Conservation (phyloP, 2,888 invertebrate species). For the Volucella bombylans region DNA sequence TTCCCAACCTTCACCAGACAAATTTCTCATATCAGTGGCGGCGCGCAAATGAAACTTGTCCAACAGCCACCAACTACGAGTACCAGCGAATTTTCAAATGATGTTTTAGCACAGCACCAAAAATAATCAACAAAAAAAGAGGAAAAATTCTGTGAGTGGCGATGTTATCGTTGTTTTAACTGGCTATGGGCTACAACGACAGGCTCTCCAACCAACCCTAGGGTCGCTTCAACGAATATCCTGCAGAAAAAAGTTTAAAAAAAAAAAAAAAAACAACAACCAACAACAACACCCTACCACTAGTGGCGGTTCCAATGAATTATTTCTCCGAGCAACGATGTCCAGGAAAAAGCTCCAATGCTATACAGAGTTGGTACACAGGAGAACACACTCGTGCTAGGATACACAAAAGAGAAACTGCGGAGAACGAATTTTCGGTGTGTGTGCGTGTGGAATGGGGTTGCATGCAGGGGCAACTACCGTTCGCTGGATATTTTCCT, state of each 20-base stretch:
- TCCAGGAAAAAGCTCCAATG: conserved; percentile 57
- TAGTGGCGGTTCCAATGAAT: conserved; percentile 68
- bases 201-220: conserved; percentile 52
- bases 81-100: conserved; percentile 58
- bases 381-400: conserved; percentile 9
- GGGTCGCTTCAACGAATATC: conserved; percentile 57
- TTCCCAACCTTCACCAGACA: neutral
- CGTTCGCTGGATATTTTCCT: conserved; percentile 59
- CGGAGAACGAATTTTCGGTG: conserved; percentile 43
- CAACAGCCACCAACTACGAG: conserved; percentile 48
- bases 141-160: conserved; percentile 47
- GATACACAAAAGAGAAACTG: conserved; percentile 59
- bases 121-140: neutral
- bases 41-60: conserved; percentile 62
- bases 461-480: conserved; percentile 68
- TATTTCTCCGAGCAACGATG: conserved; percentile 65
- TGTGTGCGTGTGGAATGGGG: conserved; percentile 56
- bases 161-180: conserved; percentile 73
- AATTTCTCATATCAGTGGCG: conserved; percentile 56
- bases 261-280: conserved; percentile 7
- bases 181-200: conserved; percentile 67
- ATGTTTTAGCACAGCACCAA: conserved; percentile 45
- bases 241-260: conserved; percentile 44
- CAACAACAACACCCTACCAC: conserved; percentile 19
- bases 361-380: conserved; percentile 13